Base-by-base conservation (phyloP, 2,797 vertebrate genomes). In the Kryptolebias ocellatus region DNA sequence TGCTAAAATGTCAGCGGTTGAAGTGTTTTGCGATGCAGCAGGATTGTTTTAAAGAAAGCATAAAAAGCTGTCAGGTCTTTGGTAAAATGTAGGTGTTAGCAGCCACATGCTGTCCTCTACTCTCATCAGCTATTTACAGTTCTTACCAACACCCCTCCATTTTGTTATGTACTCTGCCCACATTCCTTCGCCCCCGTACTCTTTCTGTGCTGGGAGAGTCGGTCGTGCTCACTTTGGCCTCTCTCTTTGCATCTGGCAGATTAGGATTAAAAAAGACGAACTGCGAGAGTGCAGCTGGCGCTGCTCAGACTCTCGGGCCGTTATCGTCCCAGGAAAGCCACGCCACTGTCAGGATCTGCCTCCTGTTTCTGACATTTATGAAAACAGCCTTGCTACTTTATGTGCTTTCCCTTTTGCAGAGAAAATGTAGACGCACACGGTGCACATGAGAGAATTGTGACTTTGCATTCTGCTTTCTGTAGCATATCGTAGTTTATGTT, bases 141-240 rank as follows among this genome's bases (percentile, higher is more conserved):
- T 78, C 83, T 78, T 64, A 81, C 84, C 79, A 87, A 89, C 89
- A 87, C 84, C 83, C 90, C 76, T 90, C 89, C 91, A 89, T 93
- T 92, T 92, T 93, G 91, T 92, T 90, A 87, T 88, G 88, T 83
- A 70, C 85, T 84, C 83, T 83, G 85, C 90, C 92, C 87, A 91
- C 89, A 72, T 76, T 80, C 60, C 57, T 65, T 88, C 85, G 83
- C 88, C 87, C 83, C 83, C 87, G 64, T 89, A 77, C 78, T 90
- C 79, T 82, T 76, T 71, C 78, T 44, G 45, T 70, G 79, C 76
- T 37, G 68, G 59, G 60, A 87, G 80, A 87, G 82, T 85, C 80
- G 83, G 81, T 69, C 79, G 76, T 81, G 76, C 81, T 86, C 74
- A 61, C 74, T 64, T 70, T 83, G 77, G 80, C 84, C 84, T 75